Evolutionary conservation across 1,140 invertebrate species (phyloP), one percentile per base, ranked within the genome.

Genomic region (Dreissena polymorpha): DNA sequence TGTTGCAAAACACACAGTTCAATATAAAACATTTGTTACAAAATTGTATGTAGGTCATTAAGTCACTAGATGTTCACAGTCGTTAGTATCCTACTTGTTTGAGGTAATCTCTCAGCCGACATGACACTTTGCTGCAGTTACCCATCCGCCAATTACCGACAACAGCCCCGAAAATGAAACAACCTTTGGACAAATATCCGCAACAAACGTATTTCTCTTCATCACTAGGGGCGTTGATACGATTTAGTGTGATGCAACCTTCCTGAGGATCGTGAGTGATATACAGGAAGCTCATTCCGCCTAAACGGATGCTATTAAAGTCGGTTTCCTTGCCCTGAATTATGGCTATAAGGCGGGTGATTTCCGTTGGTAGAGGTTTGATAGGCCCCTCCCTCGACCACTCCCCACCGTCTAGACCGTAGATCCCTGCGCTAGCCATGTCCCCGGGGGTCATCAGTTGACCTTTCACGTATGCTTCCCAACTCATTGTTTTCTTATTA

Each of bases 291-390:
- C 79, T 82, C 27, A 72, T 71, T 27, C 79, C 79, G 29, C 63
- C 71, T 14, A 82, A 51, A 57, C 68, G 64, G 50, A 82, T 82
- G 51, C 79, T 70, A 50, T 74, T 82, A 82, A 74, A 82, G 79
- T 82, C 79, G 2, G 8, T 39, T 10, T 82, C 79, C 60, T 82
- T 82, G 55, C 79, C 79, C 70, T 67, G 50, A n/a, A 82, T 25
- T 13, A 82, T 82, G 50, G 71, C 72, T 2, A 82, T 74, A 14
- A 82, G 16, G n/a, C 79, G 69, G n/a, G 63, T 73, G 39, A 74
- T 50, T 53, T 82, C 79, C 16, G 71, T 21, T 55, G 79, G 70
- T 10, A 49, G 23, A 0, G 79, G 79, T 14, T 60, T 55, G 14
- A 82, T 25, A 57, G 14, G 39, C 13, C 79, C 79, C 3, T 82